Evolutionary conservation across 2,888 invertebrate genomes (phyloP).

Genomic region (Buathra laborator): DNA sequence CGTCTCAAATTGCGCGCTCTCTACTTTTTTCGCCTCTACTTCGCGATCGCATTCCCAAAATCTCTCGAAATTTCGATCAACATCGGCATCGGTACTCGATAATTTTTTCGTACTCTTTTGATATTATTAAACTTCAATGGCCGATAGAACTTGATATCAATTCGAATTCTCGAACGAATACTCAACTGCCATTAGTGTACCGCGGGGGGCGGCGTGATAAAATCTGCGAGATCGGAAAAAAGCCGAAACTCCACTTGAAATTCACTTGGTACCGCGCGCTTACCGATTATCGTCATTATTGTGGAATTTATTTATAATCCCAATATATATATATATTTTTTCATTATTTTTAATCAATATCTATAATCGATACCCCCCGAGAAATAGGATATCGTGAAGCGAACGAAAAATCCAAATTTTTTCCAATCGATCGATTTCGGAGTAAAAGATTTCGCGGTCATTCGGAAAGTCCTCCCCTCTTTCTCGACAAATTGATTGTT

Average conservation of each 20-base stretch:
- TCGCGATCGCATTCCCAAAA: not conserved
- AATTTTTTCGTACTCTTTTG: not conserved
- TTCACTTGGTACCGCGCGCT: slow-evolving; percentile 36
- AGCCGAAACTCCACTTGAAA: slow-evolving; percentile 52
- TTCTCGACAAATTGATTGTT: slow-evolving; percentile 79
- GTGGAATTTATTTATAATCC: slow-evolving; percentile 45
- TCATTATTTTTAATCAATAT: slow-evolving; percentile 8
- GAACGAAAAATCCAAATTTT: not conserved
- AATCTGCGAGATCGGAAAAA: slow-evolving; percentile 25
- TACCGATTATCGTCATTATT: slow-evolving; percentile 37
- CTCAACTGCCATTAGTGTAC: slow-evolving; percentile 10
- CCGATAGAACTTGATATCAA: not conserved
- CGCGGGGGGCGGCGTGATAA: not conserved
- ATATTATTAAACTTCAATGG: not conserved
- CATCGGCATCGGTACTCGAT: not conserved
- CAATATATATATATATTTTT: not conserved
- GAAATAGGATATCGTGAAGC: not conserved
- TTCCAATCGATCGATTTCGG: not conserved
- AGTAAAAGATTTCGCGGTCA: not conserved
- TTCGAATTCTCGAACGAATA: slow-evolving; percentile 33
- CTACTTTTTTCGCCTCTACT: not conserved
- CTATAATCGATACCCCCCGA: not conserved
- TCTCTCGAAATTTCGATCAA: slow-evolving; percentile 26
- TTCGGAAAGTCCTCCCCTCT: not conserved
- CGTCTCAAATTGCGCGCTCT: not conserved